Percentiles rank a stretch among this genome's conserved stretches.
Evolutionary conservation across 2,113 vertebrate species (phyloP).

Genomic region (Emydura subglobosa): DNA sequence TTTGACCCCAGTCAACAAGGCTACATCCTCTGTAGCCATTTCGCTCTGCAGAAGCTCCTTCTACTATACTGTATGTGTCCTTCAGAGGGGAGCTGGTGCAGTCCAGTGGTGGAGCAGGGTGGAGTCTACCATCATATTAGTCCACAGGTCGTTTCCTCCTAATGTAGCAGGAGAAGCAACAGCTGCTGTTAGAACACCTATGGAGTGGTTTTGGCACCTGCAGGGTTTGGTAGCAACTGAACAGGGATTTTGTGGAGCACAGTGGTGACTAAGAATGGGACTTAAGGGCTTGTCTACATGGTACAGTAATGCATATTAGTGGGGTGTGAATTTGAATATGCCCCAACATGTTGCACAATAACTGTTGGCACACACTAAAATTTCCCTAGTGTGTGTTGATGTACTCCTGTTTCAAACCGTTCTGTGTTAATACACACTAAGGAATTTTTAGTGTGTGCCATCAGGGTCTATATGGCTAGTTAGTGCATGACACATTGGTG

Average conservation of each 20-base stretch:
- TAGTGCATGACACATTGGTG: background rate
- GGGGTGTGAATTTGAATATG: background rate
- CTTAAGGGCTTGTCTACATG: background rate
- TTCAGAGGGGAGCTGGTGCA: background rate
- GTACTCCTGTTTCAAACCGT: background rate
- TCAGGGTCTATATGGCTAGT: background rate
- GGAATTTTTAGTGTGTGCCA: background rate
- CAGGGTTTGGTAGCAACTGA: background rate
- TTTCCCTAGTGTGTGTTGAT: background rate
- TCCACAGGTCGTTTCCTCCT: background rate
- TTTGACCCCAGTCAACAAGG: background rate
- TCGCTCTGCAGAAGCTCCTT: background rate
- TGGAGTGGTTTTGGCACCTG: background rate
- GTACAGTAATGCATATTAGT: background rate
- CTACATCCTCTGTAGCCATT: background rate
- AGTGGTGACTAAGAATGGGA: background rate
- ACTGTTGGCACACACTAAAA: background rate
- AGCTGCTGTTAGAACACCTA: background rate
- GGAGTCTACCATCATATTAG: background rate
- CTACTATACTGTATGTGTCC: background rate
- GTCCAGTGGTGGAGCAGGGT: background rate
- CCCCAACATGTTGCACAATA: background rate
- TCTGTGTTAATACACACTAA: background rate
- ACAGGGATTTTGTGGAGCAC: background rate
- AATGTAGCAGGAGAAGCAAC: background rate